Evolutionary conservation across 2,888 invertebrate genomes (phyloP), one percentile per base, ranked within the genome.

Genomic region (Leistus spinibarbis): DNA sequence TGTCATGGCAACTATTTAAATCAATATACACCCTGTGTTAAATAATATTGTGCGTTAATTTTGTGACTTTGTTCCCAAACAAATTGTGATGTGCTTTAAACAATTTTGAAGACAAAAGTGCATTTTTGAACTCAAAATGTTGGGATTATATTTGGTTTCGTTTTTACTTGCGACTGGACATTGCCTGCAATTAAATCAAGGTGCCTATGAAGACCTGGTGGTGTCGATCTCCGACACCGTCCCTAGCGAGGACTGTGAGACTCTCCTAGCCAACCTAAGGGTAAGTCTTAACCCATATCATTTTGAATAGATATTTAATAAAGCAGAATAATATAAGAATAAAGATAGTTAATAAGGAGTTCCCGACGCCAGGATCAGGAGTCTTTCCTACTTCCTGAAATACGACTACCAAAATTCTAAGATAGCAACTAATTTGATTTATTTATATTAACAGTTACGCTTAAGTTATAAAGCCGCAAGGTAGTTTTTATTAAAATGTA

Each of bases 161-260:
- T 27, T 76, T 65, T 53, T 76, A 54, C 24, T 69, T 40, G 66
- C n/a, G 17, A 66, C 69, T 54, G 56, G 53, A 69, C 56, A 71
- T 27, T 74, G 78, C 20, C 78, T 86, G 76, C 84, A 85, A 71
- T 78, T 86, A 77, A 82, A 80, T 71, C 83, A 85, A 78, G 85
- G 86, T 20, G 87, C 86, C 68, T 88, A 88, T 79, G 86, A 87
- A 77, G 86, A 86, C 76, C 81, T 88, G 76, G 86, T 86, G 20
- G 82, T 88, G 72, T 80, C 84, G 76, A 83, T 88, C 57, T 81
- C 84, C 24, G 86, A 88, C 72, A 83, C 84, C 71, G 87, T 87
- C 2, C 86, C 87, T 1, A 82, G 82, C 22, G 81, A 83, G 62
- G 84, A 87, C 76, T 88, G 88, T 80, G 83, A 84, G 69, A 82